Percentiles rank a stretch among this genome's conserved stretches.
These are phyloP conservation scores for Ariopsis seemanni DNA, from an alignment of 2,113 vertebrate genomes.

Conservation along the genomic window DNA sequence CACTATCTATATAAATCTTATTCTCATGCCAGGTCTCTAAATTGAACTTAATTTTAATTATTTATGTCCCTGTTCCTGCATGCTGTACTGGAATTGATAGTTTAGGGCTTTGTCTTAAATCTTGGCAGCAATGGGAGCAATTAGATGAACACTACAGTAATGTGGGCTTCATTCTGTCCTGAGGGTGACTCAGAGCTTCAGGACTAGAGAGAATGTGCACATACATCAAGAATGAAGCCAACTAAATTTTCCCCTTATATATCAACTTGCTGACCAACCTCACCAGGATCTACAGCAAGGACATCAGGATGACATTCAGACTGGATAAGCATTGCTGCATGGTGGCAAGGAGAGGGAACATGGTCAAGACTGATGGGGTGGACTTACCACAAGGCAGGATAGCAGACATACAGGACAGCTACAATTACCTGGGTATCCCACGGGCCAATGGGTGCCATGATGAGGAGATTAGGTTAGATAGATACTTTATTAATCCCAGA, in stretches of 20 bases:
- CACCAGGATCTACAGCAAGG: no score
- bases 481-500: no score
- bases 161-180: not conserved
- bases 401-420: no score
- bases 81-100: not conserved
- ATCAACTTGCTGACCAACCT: no score
- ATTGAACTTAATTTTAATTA: not conserved
- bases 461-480: no score
- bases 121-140: not conserved
- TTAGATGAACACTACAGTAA: not conserved
- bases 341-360: no score
- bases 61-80: not conserved
- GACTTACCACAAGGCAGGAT: no score
- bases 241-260: not conserved
- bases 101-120: not conserved
- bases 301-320: no score
- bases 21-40: not conserved
- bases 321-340: no score
- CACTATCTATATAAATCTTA: not conserved
- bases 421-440: no score
- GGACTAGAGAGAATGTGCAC: not conserved
- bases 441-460: no score
- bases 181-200: not conserved
- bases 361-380: no score
- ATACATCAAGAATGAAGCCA: not conserved